A percentile compares a stretch with the other conserved stretches of the same genome.
These are phyloP conservation scores for Gymnocypris eckloni DNA, from an alignment of 2,797 vertebrate species.

Conservation along the genomic window DNA sequence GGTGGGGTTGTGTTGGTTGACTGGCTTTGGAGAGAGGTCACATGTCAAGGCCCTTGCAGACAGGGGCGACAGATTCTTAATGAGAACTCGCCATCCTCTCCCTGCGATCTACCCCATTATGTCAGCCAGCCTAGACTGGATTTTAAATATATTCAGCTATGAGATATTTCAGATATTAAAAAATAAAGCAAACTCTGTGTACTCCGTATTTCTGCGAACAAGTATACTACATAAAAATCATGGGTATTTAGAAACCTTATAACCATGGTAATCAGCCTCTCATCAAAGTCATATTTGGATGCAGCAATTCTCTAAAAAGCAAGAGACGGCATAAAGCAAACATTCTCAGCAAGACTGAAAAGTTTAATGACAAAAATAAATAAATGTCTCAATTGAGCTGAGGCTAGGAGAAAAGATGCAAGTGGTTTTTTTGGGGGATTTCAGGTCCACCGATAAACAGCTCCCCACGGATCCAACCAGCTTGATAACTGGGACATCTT, in stretches of 20 bases:
- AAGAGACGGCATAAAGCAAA: neutral
- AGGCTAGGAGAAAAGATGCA: conserved; percentile 69
- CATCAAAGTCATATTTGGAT: conserved; percentile 28
- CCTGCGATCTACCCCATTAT: conserved; percentile 69
- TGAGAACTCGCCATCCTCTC: conserved; percentile 68
- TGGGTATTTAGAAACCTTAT: conserved; percentile 21
- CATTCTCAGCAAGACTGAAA: neutral
- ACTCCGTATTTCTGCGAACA: neutral
- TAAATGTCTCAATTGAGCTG: conserved; percentile 66
- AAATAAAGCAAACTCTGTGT: neutral
- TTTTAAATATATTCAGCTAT: conserved; percentile 21
- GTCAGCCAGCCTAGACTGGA: conserved; percentile 63
- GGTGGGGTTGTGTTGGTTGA: conserved; percentile 63
- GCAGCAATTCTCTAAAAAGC: conserved; percentile 9
- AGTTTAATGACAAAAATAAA: conserved; percentile 33
- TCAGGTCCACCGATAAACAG: conserved; percentile 66
- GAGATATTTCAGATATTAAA: conserved; percentile 4
- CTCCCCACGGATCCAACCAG: conserved; percentile 72
- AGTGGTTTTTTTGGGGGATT: conserved; percentile 62
- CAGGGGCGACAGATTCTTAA: conserved; percentile 72
- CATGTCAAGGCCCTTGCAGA: conserved; percentile 72
- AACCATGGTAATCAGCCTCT: conserved; percentile 40
- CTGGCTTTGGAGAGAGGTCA: conserved; percentile 78
- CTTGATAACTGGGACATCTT: conserved; percentile 79
- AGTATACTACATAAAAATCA: conserved; percentile 19